Base-by-base conservation (phyloP, 92 coral and sea anemone species). In the Anthopleura xanthogrammica region DNA sequence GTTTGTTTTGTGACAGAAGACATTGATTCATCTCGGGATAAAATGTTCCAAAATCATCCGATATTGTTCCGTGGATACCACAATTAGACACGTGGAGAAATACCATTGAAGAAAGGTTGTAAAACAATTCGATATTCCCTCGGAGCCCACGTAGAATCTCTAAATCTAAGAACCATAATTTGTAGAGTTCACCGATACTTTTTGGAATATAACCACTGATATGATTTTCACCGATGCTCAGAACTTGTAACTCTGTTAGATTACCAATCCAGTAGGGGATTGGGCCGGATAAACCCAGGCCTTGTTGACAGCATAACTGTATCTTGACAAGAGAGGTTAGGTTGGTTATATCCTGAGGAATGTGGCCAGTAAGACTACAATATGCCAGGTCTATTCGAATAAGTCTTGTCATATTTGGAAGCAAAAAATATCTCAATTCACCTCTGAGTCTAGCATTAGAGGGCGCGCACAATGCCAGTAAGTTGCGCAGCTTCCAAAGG, bases 401-500 rank as follows among this genome's bases (percentile, higher is more conserved):
- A 10, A 94, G 54, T 22, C 80, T 77, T 5, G 95, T 79, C 98
- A 94, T 94, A 65, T 94, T 94, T n/a, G 83, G 62, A 46, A 80
- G 87, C 7, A 94, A 36, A 73, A 94, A 79, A 3, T 78, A 74
- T 5, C 83, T 76, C 29, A 92, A 40, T 48, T 79, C 70, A 5
- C 95, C 98, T 70, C 24, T 41, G 24, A 92, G 83, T 54, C 48
- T 40, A 4, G 50, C 16, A 76, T 91, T 94, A 6, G 65, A 4
- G 40, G 23, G 62, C 50, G 86, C 73, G 39, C 93, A 89, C 71
- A 94, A 40, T 17, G 90, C 91, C 86, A 89, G 93, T 65, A 94
- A 83, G 81, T 92, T 92, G 7, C 98, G 95, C 41, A 94, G 83
- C 82, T 79, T 88, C 98, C 98, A 94, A 41, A 94, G 86, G 77